phyloP scores from a whole-genome alignment of 1,140 invertebrate genomes.

The Orussus abietinus region DNA sequence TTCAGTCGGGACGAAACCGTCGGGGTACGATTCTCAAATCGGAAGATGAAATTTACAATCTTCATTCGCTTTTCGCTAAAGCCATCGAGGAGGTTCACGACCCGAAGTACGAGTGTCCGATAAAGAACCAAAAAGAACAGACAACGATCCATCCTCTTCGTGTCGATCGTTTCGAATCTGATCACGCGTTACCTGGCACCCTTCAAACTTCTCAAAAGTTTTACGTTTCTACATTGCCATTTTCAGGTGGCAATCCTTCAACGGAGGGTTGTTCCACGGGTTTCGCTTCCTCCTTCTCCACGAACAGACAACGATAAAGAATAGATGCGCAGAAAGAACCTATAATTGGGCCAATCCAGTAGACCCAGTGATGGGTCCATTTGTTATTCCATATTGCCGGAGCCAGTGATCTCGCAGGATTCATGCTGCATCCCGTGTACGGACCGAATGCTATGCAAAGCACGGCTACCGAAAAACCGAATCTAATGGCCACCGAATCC shows the following conservation, averaged over 20 bases:
- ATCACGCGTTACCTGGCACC: slow-evolving; percentile 7
- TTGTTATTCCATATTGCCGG: slow-evolving; percentile 68
- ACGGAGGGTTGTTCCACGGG: too few species aligned
- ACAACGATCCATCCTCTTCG: neutral
- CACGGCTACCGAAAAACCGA: slow-evolving; percentile 60
- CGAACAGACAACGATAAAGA: slow-evolving; percentile 34
- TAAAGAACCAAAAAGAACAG: neutral
- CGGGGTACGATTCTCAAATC: too few species aligned
- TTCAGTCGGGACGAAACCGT: too few species aligned
- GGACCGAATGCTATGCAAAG: slow-evolving; percentile 62
- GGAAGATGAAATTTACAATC: too few species aligned
- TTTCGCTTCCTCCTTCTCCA: too few species aligned
- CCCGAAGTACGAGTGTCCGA: too few species aligned
- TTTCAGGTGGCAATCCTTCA: too few species aligned
- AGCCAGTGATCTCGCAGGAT: slow-evolving; percentile 74
- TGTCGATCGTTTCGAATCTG: slow-evolving; percentile 1
- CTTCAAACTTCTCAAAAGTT: neutral
- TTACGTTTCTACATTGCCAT: neutral
- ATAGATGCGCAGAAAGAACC: slow-evolving; percentile 28
- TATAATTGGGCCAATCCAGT: slow-evolving; percentile 40
- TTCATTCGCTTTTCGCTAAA: too few species aligned
- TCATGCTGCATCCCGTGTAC: slow-evolving; percentile 77
- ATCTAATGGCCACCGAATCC: slow-evolving; percentile 60
- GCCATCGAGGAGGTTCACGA: too few species aligned
- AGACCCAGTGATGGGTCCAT: slow-evolving; percentile 72